Base-by-base conservation (phyloP, 2,888 invertebrate species). In the Rhamphomyia laevipes region DNA sequence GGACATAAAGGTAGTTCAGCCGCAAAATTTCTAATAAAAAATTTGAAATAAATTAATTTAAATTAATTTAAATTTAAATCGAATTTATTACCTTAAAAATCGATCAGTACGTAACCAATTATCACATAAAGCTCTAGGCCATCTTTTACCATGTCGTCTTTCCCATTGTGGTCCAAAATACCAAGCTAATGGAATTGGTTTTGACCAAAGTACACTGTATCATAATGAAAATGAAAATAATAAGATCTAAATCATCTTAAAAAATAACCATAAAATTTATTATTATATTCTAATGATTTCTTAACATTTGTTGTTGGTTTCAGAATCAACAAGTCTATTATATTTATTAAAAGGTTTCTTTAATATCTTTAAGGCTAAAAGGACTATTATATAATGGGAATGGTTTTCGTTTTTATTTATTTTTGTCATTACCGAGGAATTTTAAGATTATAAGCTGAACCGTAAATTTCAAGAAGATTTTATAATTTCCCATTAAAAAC, bases 161-260 rank as follows among this genome's bases (percentile, higher is more conserved):
- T 87, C 83, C 94, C 94, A 95, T 67, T 93, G 92, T 0, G 85
- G 81, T 0, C 78, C 80, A 64, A 93, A 92, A 66, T 94, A 95
- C 94, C 94, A 95, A 1, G 78, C 91, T 12, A 95, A 72, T 2
- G 95, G 94, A 55, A 95, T 86, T 0, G 94, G 92, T 50, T 84
- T 79, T 62, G 91, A 91, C 94, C 94, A 95, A 12, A 95, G 74
- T 1, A 86, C 76, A 1, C 79, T 80, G 53, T 21, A 55, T n/a
- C 52, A 49, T 2, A 33, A 18, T 41, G 9, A 10, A 41, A 41
- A 23, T 4, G 9, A 4, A 17, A 4, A 37, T 37, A 9, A 9
- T 21, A 21, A 12, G 12, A 33, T 33, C 4, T 33, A 33, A 35
- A 15, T 15, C 37, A 15, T 10, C 5, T 12, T 17, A 16, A 16